Percentiles rank a stretch among this genome's conserved stretches.
phyloP scores from a whole-genome alignment of 2,113 vertebrate species.

The Struthio camelus region DNA sequence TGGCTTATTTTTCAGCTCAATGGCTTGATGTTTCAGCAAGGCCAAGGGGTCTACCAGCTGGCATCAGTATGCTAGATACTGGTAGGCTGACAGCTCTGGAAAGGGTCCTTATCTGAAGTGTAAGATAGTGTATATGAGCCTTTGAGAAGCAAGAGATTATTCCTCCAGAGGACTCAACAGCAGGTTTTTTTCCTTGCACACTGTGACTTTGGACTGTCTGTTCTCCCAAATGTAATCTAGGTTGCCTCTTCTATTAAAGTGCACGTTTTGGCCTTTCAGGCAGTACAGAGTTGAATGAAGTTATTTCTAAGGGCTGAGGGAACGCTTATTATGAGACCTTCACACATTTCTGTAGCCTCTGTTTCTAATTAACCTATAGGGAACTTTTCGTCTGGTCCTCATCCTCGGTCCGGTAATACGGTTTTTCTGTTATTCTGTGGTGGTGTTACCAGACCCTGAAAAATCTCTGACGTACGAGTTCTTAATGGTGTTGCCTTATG shows the following conservation, averaged over 20 bases:
- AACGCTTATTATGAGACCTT: accelerated
- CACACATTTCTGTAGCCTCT: not conserved
- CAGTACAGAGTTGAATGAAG: no score
- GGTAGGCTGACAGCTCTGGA: not conserved
- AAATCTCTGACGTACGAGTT: not conserved
- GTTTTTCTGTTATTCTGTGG: not conserved
- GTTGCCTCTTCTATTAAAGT: not conserved
- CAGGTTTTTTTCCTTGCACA: not conserved
- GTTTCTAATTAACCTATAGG: not conserved
- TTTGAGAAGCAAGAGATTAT: not conserved
- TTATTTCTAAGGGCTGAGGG: not conserved
- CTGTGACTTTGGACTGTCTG: not conserved
- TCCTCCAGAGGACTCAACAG: not conserved
- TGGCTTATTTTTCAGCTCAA: not conserved
- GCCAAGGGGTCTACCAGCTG: accelerated
- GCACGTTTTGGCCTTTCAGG: accelerated
- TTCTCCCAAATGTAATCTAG: not conserved
- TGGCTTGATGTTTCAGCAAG: not conserved
- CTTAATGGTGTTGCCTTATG: not conserved
- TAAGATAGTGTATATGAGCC: not conserved
- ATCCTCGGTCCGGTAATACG: not conserved
- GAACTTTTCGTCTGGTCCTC: not conserved
- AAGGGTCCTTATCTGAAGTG: not conserved
- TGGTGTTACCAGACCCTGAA: not conserved
- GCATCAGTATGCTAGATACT: accelerated